Percentiles rank a stretch among this genome's conserved stretches.
These are phyloP conservation scores for Dunckerocampus dactyliophorus DNA, from an alignment of 2,113 vertebrate species.

Conservation along the genomic window DNA sequence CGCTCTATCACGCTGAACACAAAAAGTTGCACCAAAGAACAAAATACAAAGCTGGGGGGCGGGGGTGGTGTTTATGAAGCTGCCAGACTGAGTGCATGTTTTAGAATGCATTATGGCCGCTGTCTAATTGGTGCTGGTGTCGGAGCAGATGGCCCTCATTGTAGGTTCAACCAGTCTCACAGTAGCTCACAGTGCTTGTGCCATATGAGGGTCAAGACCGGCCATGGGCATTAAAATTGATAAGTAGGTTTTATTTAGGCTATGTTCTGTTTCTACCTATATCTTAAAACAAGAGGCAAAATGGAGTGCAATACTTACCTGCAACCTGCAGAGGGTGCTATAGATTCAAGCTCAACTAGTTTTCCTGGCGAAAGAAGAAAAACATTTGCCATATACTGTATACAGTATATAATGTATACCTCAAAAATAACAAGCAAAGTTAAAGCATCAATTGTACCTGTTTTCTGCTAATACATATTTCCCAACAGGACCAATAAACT, in stretches of 20 bases:
- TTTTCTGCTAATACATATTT: too few species aligned
- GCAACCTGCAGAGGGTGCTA: neutral
- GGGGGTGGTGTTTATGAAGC: slow-evolving; percentile 62
- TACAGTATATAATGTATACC: too few species aligned
- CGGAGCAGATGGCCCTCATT: slow-evolving; percentile 58
- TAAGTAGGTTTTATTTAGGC: neutral
- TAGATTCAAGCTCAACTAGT: neutral
- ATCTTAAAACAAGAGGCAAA: neutral
- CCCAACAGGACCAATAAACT: too few species aligned
- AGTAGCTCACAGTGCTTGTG: slow-evolving; percentile 58
- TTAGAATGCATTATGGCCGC: slow-evolving; percentile 59
- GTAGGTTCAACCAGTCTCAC: slow-evolving; percentile 59
- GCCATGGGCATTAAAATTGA: neutral
- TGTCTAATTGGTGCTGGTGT: slow-evolving; percentile 65
- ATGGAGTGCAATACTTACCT: neutral
- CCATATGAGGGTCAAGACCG: slow-evolving; percentile 36
- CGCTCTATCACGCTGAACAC: slow-evolving; percentile 46
- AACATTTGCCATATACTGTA: neutral
- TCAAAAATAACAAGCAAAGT: too few species aligned
- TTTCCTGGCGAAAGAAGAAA: neutral
- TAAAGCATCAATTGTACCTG: too few species aligned
- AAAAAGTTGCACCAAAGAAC: slow-evolving; percentile 21
- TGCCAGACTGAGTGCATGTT: slow-evolving; percentile 53
- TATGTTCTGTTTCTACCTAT: neutral
- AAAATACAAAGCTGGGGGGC: slow-evolving; percentile 31